phyloP scores from a whole-genome alignment of 37 sponge, comb jelly and placozoan species.

The Ephydatia muelleri region DNA sequence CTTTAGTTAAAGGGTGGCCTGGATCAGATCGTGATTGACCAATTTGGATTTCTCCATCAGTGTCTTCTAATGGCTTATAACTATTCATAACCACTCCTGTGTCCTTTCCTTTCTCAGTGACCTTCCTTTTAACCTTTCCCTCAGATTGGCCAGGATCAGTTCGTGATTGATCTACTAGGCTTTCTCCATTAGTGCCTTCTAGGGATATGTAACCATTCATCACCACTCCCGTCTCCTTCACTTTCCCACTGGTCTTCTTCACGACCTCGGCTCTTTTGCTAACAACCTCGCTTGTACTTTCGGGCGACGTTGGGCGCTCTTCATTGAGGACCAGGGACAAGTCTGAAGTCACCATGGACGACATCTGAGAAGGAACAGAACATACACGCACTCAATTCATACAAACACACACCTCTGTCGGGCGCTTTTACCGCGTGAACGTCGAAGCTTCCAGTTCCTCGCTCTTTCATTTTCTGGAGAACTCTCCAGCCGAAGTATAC shows the following conservation, averaged over 20 bases:
- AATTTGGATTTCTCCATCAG: too few species aligned
- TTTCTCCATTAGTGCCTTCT: background rate
- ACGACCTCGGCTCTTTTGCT: background rate
- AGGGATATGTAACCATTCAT: background rate
- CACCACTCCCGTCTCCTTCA: background rate
- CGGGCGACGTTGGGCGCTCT: background rate
- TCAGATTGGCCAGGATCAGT: background rate
- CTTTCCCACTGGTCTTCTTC: conserved; percentile 13
- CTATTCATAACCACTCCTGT: background rate
- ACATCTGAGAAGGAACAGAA: background rate
- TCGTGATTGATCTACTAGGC: background rate
- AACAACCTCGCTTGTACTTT: background rate
- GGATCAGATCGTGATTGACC: background rate
- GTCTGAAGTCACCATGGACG: background rate
- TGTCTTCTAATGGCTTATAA: too few species aligned
- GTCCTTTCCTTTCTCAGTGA: background rate
- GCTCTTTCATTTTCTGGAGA: conserved; percentile 9
- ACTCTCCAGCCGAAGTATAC: conserved; percentile 14
- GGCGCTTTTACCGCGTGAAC: conserved; percentile 14
- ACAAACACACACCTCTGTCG: background rate
- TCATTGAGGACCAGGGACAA: background rate
- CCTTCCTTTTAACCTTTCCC: background rate
- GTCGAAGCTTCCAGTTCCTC: conserved; percentile 43
- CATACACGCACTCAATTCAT: background rate
- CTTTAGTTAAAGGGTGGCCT: background rate